These are phyloP conservation scores for Phyllostomus hastatus DNA, from an alignment of 2,113 vertebrate species.

Conservation along the genomic window DNA sequence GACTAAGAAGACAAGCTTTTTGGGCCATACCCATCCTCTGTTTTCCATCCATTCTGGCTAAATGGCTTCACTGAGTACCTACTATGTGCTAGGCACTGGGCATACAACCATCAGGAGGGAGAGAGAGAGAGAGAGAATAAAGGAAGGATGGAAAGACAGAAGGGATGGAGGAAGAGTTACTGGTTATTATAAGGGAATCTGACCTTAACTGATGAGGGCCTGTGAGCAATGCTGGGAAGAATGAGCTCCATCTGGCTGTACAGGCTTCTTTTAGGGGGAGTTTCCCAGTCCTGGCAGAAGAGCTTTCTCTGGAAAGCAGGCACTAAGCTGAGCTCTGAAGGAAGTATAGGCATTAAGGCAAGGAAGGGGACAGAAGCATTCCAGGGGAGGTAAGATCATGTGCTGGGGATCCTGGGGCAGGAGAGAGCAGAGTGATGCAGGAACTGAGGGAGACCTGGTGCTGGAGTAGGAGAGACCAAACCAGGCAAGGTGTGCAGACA, in stretches of 20 bases:
- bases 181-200: not conserved
- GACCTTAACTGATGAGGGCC: not conserved
- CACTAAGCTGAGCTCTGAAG: not conserved
- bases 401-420: not conserved
- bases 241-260: not conserved
- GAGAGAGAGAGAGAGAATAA: not conserved
- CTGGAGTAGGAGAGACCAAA: not conserved
- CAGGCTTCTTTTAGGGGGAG: too few relatives aligned
- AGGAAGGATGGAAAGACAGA: not conserved
- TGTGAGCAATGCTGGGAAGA: not conserved
- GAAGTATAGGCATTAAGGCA: not conserved
- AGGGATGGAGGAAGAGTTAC: not conserved
- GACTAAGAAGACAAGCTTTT: not conserved
- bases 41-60: not conserved
- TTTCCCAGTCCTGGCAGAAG: rapidly evolving
- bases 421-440: not conserved
- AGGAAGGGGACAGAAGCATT: too few relatives aligned
- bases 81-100: not conserved
- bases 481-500: not conserved
- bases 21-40: not conserved
- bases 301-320: not conserved
- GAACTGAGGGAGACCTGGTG: not conserved
- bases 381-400: not conserved
- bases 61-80: not conserved
- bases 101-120: not conserved